These are phyloP conservation scores for Triplophysa yarkandensis DNA, from an alignment of 2,797 vertebrate genomes.

Conservation along the genomic window DNA sequence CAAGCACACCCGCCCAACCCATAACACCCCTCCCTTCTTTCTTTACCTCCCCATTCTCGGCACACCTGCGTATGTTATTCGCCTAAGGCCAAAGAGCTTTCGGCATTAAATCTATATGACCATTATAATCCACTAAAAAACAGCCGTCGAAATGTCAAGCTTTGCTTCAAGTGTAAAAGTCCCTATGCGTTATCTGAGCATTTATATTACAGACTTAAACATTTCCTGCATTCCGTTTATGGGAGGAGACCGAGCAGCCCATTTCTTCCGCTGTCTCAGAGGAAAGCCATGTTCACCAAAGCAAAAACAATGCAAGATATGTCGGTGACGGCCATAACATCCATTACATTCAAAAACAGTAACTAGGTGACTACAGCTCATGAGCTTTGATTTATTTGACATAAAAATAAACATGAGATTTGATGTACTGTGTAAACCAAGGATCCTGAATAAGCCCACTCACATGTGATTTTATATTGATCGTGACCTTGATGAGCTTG, in stretches of 20 bases:
- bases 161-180: not conserved
- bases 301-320: slow-evolving; percentile 30
- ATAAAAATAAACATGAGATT: not conserved
- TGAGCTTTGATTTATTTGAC: too few relatives aligned
- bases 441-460: too few relatives aligned
- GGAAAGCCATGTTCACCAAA: slow-evolving; percentile 25
- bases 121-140: not conserved
- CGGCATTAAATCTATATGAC: not conserved
- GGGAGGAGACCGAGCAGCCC: slow-evolving; percentile 25
- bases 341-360: not conserved
- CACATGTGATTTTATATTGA: too few relatives aligned
- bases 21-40: not conserved
- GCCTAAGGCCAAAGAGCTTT: not conserved
- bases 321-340: not conserved
- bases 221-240: slow-evolving; percentile 48
- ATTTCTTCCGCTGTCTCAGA: slow-evolving; percentile 15
- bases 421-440: not conserved
- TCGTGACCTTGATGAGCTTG: too few relatives aligned
- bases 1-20: slow-evolving; percentile 16
- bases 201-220: slow-evolving; percentile 1
- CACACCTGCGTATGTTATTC: not conserved
- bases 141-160: not conserved
- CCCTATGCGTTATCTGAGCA: not conserved
- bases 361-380: not conserved
- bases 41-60: not conserved